Base-by-base conservation (phyloP, 2,113 vertebrate species). In the Gallinago jamesoni region DNA sequence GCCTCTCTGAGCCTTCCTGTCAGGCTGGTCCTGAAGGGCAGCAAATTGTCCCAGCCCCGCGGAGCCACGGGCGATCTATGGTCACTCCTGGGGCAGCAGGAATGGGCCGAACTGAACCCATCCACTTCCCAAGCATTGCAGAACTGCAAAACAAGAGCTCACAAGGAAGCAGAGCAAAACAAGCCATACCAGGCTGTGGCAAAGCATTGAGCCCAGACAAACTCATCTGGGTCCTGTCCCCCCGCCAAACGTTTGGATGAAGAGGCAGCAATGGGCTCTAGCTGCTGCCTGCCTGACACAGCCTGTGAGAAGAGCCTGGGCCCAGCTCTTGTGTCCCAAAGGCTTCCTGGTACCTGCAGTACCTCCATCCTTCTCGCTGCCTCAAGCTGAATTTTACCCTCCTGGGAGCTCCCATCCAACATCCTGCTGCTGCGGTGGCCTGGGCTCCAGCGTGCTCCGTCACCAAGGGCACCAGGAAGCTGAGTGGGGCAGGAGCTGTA, bases 401-500 rank as follows among this genome's bases (percentile, higher is more conserved):
- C 12, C 45, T n/a, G 27, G 45, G 45, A 60, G 35, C 28, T 37
- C 0, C 0, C 47, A 20, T 12, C 12, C 67, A 60, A 21, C 10
- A 12, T 13, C 33, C 45, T 8, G 23, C 57, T 80, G 48, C 69
- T 73, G 31, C 9, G 1, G 10, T 45, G 57, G 9, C 21, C 88
- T 18, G 7, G 18, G 59, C 35, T 18, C 31, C 7, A 2, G 6
- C 0, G 1, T 8, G 23, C 45, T 70, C 19, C 30, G 4, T 25
- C 30, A 30, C 47, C 56, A n/a, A 20, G 31, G 39, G 3, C 60
- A n/a, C 37, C 0, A 0, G 48, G 19, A 63, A 57, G 50, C 33
- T 1, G 1, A 60, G 15, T 4, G 6, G 30, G 8, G 12, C 3
- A 7, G 0, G 0, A 86, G n/a, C 53, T 41, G 28, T 3, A n/a